Base-by-base conservation (phyloP, 2,113 vertebrate genomes). In the Ranitomeya variabilis region DNA sequence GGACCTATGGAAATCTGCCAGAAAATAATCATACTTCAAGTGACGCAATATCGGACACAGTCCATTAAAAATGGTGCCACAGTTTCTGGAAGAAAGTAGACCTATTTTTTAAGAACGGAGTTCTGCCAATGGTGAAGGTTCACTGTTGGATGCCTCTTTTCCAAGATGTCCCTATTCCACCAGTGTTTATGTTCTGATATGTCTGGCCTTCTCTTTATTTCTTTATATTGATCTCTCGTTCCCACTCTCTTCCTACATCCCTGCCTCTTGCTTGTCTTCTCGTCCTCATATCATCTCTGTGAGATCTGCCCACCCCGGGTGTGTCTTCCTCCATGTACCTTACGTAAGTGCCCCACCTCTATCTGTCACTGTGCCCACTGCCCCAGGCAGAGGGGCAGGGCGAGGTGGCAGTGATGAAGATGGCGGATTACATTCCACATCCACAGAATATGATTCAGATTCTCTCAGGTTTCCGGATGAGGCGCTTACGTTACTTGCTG, bases 381-480 rank as follows among this genome's bases (percentile, higher is more conserved):
- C 80, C 71, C 21, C 23, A 52, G 87, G 87, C 78, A 14, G 5
- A 73, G 66, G 60, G 51, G 57, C 59, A 21, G 45, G 80, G 66
- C 54, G 67, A 83, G 69, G 80, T 83, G 69, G 57, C 45, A 26
- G 45, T 52, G 55, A 71, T 52, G 23, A 11, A 55, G 51, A 87
- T 69, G 62, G 55, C 76, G 79, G 80, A 37, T 51, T 62, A 64
- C 87, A 83, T 88, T 88, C 80, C 87, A 62, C 55, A 87, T 88
- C 69, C 55, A 19, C 12, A 31, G n/a, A 52, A 54, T 21, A 54
- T 82, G 79, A 77, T 76, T 88, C 80, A 77, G 45, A 73, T 51
- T 19, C 14, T 64, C 59, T 37, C 15, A 19, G 77, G 4, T 71
- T n/a, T 19, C 23, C 12, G 55, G 37, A 83, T 11, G 9, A 45